phyloP scores from a whole-genome alignment of 2,113 vertebrate genomes.

The Pomatostomus ruficeps region DNA sequence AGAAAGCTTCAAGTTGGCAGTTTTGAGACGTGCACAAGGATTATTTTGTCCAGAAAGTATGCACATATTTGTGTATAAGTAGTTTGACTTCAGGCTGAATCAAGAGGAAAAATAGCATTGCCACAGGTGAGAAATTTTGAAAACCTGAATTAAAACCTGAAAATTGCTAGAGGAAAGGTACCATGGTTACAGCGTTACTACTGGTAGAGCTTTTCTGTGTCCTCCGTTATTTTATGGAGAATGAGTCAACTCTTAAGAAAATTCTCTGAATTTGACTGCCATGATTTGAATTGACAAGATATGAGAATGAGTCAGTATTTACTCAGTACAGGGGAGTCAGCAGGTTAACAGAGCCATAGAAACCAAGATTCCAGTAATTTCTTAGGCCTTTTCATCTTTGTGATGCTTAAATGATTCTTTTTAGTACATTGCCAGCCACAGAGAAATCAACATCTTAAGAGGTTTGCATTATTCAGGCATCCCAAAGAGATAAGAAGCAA shows the following conservation, averaged over 20 bases:
- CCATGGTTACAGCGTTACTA: fast-evolving
- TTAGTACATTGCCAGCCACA: not conserved
- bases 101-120: not conserved
- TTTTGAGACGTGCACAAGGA: not conserved
- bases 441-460: not conserved
- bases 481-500: not conserved
- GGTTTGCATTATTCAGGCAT: not conserved
- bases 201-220: not conserved
- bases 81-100: not conserved
- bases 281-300: not conserved
- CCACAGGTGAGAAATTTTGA: not conserved
- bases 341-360: not conserved
- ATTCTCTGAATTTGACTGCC: not conserved
- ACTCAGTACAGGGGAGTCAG: not conserved
- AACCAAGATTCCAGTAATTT: not conserved
- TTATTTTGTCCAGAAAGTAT: not conserved
- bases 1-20: not conserved
- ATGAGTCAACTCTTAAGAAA: not conserved
- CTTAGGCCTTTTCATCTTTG: not conserved
- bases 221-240: not conserved
- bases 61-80: not conserved
- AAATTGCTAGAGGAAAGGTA: not conserved
- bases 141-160: not conserved
- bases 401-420: not conserved
- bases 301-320: not conserved